Base-by-base conservation (phyloP, 2,113 vertebrate genomes). In the Thalassoma bifasciatum region DNA sequence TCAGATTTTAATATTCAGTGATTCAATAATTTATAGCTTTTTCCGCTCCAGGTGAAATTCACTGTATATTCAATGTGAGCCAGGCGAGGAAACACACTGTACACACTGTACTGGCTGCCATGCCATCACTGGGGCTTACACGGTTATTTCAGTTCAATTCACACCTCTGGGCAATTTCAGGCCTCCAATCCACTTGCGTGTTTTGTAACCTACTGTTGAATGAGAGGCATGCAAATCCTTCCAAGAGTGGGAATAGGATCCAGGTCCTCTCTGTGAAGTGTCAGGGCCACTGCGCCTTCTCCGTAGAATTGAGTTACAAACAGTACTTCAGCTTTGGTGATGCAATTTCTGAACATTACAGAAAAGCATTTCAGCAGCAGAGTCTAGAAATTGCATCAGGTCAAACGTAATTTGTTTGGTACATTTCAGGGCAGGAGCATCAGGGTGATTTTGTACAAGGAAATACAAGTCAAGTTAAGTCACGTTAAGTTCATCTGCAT, bases 251-350 rank as follows among this genome's bases (percentile, higher is more conserved):
- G 5, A 66, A n/a, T 26, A 34, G 12, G 42, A 30, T 36, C 11
- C 53, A 68, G 44, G 19, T 51, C 26, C 36, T 21, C 23, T 24
- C 50, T 69, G 66, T 61, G 63, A 66, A 66, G 69, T 50, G 69
- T 47, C 50, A 30, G 13, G 52, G 61, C 30, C 78, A 75, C 73
- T 12, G 2, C 26, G 46, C 42, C 53, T 65, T 66, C 51, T 37
- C 30, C 11, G 30, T 50, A 65, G 52, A 70, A 74, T 10, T 38
- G 16, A 78, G 49, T 75, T 74, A 61, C 72, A 72, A 51, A 72
- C 37, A 72, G 42, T 24, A 49, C 52, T 67, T 63, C 70, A 58
- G 65, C 61, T 63, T 57, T 40, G 16, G 57, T 67, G 65, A 70
- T 66, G 65, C 22, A 37, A 42, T 75, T 72, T 63, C 49, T 50